Conservation (phyloP, 1,140 invertebrate genomes). For the Papilio dardanus region DNA sequence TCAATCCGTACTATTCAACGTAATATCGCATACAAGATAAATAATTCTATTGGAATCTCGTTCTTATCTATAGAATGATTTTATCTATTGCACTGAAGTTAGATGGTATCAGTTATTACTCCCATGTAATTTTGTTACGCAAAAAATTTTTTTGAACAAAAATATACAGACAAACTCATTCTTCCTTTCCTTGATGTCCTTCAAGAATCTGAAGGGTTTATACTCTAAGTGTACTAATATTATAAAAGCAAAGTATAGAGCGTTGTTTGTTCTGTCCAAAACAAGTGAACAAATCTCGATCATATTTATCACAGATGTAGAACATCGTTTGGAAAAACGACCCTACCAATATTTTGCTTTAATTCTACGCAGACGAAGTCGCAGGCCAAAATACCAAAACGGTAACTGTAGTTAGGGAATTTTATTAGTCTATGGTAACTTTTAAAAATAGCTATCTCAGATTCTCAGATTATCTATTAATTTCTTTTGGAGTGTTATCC, state of each 20-base stretch:
- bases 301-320: neutral
- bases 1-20: conserved; percentile 3
- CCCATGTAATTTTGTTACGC: neutral
- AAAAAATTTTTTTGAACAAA: neutral
- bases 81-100: conserved; percentile 13
- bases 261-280: no score
- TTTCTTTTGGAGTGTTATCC: neutral
- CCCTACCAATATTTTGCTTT: no score
- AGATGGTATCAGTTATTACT: conserved; percentile 9
- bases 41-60: conserved; percentile 18
- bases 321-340: no score
- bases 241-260: no score
- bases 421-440: neutral
- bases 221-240: no score
- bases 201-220: no score
- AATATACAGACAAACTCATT: neutral
- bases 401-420: neutral
- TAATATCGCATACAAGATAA: neutral
- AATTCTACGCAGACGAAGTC: no score
- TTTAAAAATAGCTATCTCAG: neutral
- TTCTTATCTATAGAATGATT: conserved; percentile 1
- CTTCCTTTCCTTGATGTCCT: no score
- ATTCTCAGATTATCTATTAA: conserved; percentile 15
- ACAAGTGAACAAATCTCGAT: neutral
- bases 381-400: no score